A percentile compares a stretch with the other conserved stretches of the same genome.
phyloP scores from a whole-genome alignment of 2,888 invertebrate species.

The Erynnis tages region DNA sequence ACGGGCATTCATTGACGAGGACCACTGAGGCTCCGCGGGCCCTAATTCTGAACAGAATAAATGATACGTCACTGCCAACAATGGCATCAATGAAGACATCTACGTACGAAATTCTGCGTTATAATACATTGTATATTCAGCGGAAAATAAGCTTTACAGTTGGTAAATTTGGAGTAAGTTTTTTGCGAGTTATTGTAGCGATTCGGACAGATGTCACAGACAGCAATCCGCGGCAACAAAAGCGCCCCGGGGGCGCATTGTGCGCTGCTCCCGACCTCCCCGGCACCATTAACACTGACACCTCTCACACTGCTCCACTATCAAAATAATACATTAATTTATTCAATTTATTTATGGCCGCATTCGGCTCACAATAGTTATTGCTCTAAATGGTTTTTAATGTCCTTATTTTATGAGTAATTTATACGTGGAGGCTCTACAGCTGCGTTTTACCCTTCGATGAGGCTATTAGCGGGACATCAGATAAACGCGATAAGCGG shows the following conservation, averaged over 20 bases:
- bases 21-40: slow-evolving; percentile 58
- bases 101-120: slow-evolving; percentile 39
- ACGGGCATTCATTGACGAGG: slow-evolving; percentile 38
- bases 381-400: slow-evolving; percentile 79
- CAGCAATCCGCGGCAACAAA: slow-evolving; percentile 73
- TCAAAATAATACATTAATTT: slow-evolving; percentile 73
- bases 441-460: slow-evolving; percentile 71
- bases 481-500: slow-evolving; percentile 62
- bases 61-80: slow-evolving; percentile 70
- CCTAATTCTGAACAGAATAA: slow-evolving; percentile 62
- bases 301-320: slow-evolving; percentile 71
- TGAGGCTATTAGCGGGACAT: slow-evolving; percentile 72
- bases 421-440: slow-evolving; percentile 65
- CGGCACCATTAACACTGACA: slow-evolving; percentile 74
- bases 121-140: slow-evolving; percentile 57
- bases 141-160: slow-evolving; percentile 68
- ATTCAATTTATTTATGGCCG: slow-evolving; percentile 71
- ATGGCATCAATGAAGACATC: slow-evolving; percentile 67
- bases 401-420: slow-evolving; percentile 75
- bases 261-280: slow-evolving; percentile 62
- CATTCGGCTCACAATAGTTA: slow-evolving; percentile 66
- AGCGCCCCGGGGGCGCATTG: slow-evolving; percentile 76
- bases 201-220: slow-evolving; percentile 79
- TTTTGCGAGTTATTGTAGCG: slow-evolving; percentile 78
- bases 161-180: slow-evolving; percentile 70